Percentiles rank a stretch among this genome's conserved stretches.
Evolutionary conservation across 2,113 vertebrate genomes (phyloP).

Genomic region (Tupaia chinensis): DNA sequence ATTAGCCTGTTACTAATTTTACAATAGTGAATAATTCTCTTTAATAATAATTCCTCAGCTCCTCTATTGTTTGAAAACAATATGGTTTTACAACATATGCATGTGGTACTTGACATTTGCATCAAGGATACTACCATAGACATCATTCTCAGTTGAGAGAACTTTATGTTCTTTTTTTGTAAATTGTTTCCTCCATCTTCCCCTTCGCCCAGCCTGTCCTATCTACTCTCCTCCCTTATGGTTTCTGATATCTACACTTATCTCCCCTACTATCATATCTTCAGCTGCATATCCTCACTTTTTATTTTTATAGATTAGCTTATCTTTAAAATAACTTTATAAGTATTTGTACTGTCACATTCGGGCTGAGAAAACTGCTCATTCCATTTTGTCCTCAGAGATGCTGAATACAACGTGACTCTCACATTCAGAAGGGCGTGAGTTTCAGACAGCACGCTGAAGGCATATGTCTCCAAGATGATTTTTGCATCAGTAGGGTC

Average conservation of each 20-base stretch:
- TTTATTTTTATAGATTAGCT: background rate
- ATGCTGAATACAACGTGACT: background rate
- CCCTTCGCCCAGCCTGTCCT: too few species aligned
- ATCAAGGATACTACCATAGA: too few species aligned
- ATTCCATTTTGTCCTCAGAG: background rate
- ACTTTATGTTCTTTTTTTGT: too few species aligned
- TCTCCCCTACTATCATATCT: too few species aligned
- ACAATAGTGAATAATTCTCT: background rate
- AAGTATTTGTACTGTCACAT: background rate
- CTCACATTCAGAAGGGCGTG: background rate
- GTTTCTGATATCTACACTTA: too few species aligned
- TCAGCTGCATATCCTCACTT: too few species aligned
- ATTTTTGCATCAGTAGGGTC: background rate
- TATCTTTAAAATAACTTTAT: background rate
- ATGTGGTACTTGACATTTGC: too few species aligned
- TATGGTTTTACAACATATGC: too few species aligned
- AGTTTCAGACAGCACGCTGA: background rate
- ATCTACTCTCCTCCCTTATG: too few species aligned
- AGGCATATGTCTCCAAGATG: background rate
- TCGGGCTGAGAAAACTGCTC: background rate
- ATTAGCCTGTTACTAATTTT: background rate
- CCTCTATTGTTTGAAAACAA: background rate
- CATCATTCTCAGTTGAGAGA: too few species aligned
- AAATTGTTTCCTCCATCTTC: too few species aligned
- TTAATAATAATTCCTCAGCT: background rate